Base-by-base conservation (phyloP, 2,888 invertebrate species). In the Plagodis dolabraria region DNA sequence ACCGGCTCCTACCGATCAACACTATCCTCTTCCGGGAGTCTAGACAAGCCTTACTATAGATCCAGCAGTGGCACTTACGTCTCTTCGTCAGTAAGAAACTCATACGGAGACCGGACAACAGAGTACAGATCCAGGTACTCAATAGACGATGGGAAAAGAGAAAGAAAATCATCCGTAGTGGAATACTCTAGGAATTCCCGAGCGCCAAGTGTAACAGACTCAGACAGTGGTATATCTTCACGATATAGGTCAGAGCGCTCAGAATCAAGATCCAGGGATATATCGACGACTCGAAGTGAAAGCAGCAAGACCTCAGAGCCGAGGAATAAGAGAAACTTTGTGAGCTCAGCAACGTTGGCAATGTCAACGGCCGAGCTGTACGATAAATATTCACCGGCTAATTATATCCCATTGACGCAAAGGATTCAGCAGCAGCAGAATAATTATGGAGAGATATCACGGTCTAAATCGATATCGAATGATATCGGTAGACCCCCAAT, bases 381-480 rank as follows among this genome's bases (percentile, higher is more conserved):
- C 78, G 95, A 95, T 75, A 96, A 96, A 83, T 96, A 96, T 79
- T 96, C 96, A 43, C 96, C 96, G 50, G 93, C 95, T 44, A 95
- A 95, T 79, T 96, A 96, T 83, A 94, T 95, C 76, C 96, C 96
- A 63, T 73, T 89, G 44, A 92, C 93, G 0, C 91, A 92, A 63
- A 77, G 93, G 57, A 71, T 92, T 0, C 87, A 89, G 49, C 82
- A 86, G 49, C 83, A 82, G 11, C 80, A 80, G 52, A 74, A 73
- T 7, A 85, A 79, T 49, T 87, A 84, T 62, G 84, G 86, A 0
- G 92, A 92, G 56, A 92, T 92, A 10, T 79, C 91, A 0, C 77
- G 92, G 52, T 94, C 94, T 0, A 94, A 94, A 69, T 94, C 94
- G 0, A 94, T 94, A 50, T 92, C 91, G 0, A 94, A 93, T 70